These are phyloP conservation scores for Tychaedon coryphoeus DNA, from an alignment of 2,113 vertebrate species.

Conservation along the genomic window DNA sequence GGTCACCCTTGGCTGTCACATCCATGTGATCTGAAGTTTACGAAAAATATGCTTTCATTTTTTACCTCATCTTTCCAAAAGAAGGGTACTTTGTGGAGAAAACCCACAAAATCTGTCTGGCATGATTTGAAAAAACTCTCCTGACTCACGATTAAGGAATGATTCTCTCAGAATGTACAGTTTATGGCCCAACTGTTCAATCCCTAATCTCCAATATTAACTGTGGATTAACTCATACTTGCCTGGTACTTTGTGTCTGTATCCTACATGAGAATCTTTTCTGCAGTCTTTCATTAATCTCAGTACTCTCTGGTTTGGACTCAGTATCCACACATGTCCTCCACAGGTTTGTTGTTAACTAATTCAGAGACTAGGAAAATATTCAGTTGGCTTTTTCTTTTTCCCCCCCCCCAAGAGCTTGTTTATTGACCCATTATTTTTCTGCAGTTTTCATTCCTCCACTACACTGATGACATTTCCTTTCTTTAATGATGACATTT, in stretches of 20 bases:
- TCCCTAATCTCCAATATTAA: conserved; percentile 19
- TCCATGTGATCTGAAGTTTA: background rate
- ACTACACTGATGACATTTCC: background rate
- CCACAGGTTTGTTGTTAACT: background rate
- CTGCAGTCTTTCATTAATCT: background rate
- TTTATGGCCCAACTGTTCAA: conserved; percentile 29
- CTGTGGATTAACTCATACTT: conserved; percentile 25
- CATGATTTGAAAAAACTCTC: conserved; percentile 28
- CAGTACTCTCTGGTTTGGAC: background rate
- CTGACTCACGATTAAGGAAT: conserved; percentile 49
- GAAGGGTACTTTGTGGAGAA: background rate
- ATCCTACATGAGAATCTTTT: background rate
- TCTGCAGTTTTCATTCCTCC: background rate
- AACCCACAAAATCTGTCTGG: background rate
- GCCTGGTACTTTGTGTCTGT: background rate
- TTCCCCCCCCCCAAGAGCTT: accelerated
- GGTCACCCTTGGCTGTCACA: background rate
- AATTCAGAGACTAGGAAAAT: background rate
- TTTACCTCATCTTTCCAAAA: background rate
- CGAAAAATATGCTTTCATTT: background rate
- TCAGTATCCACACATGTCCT: background rate
- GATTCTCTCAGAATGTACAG: conserved; percentile 34
- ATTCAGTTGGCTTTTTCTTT: background rate
- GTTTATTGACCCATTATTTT: conserved; percentile 16
- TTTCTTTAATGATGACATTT: background rate